Evolutionary conservation across 2,113 vertebrate species (phyloP), one percentile per base, ranked within the genome.

Genomic region (Capra hircus): DNA sequence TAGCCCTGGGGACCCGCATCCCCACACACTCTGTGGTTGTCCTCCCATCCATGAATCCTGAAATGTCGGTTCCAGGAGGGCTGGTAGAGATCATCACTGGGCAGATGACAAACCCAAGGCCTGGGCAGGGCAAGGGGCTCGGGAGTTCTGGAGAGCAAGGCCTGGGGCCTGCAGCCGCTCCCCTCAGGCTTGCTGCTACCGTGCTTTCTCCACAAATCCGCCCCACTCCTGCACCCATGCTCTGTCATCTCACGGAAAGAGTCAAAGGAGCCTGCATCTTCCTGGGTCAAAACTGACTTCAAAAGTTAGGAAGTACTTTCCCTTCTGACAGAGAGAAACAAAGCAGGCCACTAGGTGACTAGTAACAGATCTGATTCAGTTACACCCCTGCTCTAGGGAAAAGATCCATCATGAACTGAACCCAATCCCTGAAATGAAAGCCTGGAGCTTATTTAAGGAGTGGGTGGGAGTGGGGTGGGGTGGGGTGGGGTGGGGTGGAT

Each of bases 161-260:
- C 7, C 33, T 36, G 19, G 53, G 1, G 7, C 11, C 6, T 15
- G 7, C 4, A 3, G 36, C 28, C 36, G 64, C 92, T 33, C 2
- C 16, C 25, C 27, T 6, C 7, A 0, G 27, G 25, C 11, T 7
- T n/a, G 6, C 10, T 1, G 78, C 21, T 13, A 3, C 19, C 13
- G 0, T 2, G 1, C 3, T 16, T 30, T 74, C 62, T 43, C 78
- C 28, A 1, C 0, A 3, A 40, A 28, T n/a, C 12, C 12, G 5
- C 23, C 40, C 40, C 12, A 28, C 25, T 12, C 74, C 40, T 17
- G 23, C 33, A 19, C 40, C 1, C 1, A 0, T 1, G 13, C 5
- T 15, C 60, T 84, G 25, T 60, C 17, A 27, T 11, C 14, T 16
- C 21, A 12, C 7, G 17, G 25, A 78, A 25, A 43, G 23, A 81